Conservation (phyloP, 2,797 vertebrate species). For the Semotilus atromaculatus region DNA sequence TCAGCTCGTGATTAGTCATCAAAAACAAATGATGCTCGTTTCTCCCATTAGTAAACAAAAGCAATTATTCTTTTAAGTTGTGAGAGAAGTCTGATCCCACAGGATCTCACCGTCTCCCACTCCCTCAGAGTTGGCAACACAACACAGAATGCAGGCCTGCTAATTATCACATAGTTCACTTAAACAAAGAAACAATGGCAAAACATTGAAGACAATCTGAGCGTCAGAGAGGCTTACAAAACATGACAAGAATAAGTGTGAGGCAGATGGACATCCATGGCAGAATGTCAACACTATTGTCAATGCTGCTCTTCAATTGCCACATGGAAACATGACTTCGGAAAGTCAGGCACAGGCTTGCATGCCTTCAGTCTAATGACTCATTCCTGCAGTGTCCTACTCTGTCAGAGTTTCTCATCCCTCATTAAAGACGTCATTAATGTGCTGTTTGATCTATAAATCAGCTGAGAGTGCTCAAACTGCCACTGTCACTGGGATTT, state of each 20-base stretch:
- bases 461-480: conserved; percentile 64
- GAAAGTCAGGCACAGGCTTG: conserved; percentile 59
- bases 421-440: conserved; percentile 74
- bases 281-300: not conserved
- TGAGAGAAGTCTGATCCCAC: conserved; percentile 18
- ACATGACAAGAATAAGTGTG: not conserved
- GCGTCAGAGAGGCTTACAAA: not conserved
- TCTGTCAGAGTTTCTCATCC: conserved; percentile 66
- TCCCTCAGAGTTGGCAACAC: conserved; percentile 1
- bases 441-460: conserved; percentile 73
- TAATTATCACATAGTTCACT: conserved; percentile 32
- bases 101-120: conserved; percentile 14
- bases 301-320: not conserved
- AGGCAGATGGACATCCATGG: conserved; percentile 2
- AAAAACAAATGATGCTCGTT: conserved; percentile 50
- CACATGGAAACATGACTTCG: conserved; percentile 38
- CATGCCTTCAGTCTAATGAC: conserved; percentile 56
- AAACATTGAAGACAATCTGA: not conserved
- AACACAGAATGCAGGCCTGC: not conserved
- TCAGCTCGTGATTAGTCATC: conserved; percentile 57
- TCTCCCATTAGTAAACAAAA: conserved; percentile 51
- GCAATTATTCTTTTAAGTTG: conserved; percentile 40
- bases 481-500: conserved; percentile 54
- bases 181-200: conserved; percentile 31
- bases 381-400: conserved; percentile 69